Evolutionary conservation across 2,888 invertebrate genomes (phyloP).

Genomic region (Ferrisia virgata): DNA sequence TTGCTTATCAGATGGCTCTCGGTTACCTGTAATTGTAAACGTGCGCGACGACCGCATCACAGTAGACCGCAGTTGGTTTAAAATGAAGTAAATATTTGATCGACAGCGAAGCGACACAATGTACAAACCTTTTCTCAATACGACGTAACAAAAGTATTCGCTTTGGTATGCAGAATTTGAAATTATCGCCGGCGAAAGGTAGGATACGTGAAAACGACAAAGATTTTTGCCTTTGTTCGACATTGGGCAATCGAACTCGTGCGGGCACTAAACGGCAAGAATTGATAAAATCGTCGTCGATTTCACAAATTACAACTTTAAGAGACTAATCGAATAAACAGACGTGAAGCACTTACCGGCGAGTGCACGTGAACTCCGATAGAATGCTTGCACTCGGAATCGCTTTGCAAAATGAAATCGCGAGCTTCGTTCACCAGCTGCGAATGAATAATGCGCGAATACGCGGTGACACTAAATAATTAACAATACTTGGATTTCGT

Average conservation of each 20-base stretch:
- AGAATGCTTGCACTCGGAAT: slow-evolving; percentile 48
- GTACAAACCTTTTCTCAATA: slow-evolving; percentile 71
- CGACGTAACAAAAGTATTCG: slow-evolving; percentile 73
- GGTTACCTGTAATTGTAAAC: slow-evolving; percentile 52
- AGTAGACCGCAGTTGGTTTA: too few relatives aligned
- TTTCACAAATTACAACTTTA: too few relatives aligned
- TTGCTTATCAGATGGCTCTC: slow-evolving; percentile 57
- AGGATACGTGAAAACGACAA: slow-evolving; percentile 72
- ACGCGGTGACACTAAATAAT: too few relatives aligned
- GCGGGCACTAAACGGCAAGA: slow-evolving; percentile 66
- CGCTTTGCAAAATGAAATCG: slow-evolving; percentile 63
- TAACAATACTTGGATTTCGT: slow-evolving; percentile 1
- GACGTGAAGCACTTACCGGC: slow-evolving; percentile 60
- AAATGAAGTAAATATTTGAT: too few relatives aligned
- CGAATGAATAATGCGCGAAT: slow-evolving; percentile 44
- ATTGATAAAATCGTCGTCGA: background rate
- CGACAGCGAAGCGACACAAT: background rate
- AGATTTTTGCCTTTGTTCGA: slow-evolving; percentile 64
- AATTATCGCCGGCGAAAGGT: slow-evolving; percentile 58
- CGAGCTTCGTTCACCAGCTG: slow-evolving; percentile 75
- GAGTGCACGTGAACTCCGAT: slow-evolving; percentile 66
- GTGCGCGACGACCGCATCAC: background rate
- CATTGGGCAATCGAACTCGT: slow-evolving; percentile 75
- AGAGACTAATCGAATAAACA: slow-evolving; percentile 50
- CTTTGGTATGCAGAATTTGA: slow-evolving; percentile 54